Percentiles rank a stretch among this genome's conserved stretches.
Evolutionary conservation across 2,888 invertebrate species (phyloP).

Genomic region (Bellardia pandia): DNA sequence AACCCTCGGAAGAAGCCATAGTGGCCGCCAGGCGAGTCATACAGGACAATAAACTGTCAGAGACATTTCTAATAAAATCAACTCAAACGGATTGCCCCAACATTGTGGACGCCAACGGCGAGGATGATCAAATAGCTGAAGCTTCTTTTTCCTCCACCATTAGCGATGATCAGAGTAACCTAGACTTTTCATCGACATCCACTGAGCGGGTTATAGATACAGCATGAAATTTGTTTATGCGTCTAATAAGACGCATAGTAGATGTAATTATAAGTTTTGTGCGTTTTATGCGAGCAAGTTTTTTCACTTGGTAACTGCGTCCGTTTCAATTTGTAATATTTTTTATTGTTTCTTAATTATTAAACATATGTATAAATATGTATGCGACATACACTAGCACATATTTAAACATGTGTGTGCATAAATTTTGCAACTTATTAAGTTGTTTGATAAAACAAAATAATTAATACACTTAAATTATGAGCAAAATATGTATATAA

Average conservation of each 20-base stretch:
- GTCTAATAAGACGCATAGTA: constrained; percentile 78
- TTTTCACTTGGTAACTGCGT: constrained; percentile 8
- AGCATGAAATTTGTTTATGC: constrained; percentile 79
- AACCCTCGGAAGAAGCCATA: constrained; percentile 76
- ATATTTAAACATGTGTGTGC: neutral
- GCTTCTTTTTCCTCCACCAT: constrained; percentile 19
- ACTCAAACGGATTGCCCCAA: constrained; percentile 78
- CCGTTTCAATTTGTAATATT: neutral
- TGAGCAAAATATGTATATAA: neutral
- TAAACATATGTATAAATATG: neutral
- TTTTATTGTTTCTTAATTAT: neutral
- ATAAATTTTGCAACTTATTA: neutral
- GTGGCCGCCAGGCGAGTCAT: constrained; percentile 77
- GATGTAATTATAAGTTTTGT: constrained; percentile 76
- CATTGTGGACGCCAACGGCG: neutral
- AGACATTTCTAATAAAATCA: constrained; percentile 77
- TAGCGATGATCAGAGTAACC: constrained; percentile 14
- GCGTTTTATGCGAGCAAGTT: constrained; percentile 51
- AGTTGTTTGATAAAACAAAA: neutral
- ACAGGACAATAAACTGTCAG: constrained; percentile 77
- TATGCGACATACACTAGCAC: neutral
- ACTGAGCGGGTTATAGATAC: constrained; percentile 74
- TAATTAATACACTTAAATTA: neutral
- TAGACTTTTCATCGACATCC: constrained; percentile 72
- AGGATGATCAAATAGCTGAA: constrained; percentile 43